A percentile compares a stretch with the other conserved stretches of the same genome.
These are phyloP conservation scores for Arge pagana DNA, from an alignment of 2,888 invertebrate species.

Conservation along the genomic window DNA sequence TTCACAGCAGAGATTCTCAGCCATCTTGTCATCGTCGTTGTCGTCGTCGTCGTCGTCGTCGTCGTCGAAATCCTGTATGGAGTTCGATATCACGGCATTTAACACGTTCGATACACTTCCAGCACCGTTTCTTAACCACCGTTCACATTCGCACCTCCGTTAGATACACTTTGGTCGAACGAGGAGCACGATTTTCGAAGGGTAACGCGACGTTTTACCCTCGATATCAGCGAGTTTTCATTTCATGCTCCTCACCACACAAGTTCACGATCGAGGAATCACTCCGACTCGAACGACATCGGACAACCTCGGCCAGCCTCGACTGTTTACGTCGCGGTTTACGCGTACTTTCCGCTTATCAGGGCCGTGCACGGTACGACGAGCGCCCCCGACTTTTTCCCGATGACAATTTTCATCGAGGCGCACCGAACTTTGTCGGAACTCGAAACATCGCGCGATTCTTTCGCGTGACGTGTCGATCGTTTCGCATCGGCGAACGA, in stretches of 20 bases:
- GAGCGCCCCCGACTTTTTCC: too few species aligned
- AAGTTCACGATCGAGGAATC: conserved; percentile 37
- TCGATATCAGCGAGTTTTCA: conserved; percentile 34
- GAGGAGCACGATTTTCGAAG: too few species aligned
- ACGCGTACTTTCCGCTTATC: conserved; percentile 33
- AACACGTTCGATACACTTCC: conserved; percentile 23
- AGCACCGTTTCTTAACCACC: too few species aligned
- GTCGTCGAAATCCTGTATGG: conserved; percentile 6
- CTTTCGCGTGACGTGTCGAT: too few species aligned
- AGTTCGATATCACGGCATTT: too few species aligned
- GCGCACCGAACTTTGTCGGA: not conserved
- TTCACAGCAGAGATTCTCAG: conserved; percentile 18
- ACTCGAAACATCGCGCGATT: too few species aligned
- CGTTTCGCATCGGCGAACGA: too few species aligned
- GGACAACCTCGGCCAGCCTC: conserved; percentile 30
- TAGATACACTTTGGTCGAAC: too few species aligned
- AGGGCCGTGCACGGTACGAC: too few species aligned
- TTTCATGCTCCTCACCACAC: conserved; percentile 29
- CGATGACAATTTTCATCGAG: too few species aligned
- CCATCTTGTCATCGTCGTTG: conserved; percentile 12
- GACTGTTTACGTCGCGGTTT: conserved; percentile 30
- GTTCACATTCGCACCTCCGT: too few species aligned
- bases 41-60: conserved; percentile 1
- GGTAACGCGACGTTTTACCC: conserved; percentile 35
- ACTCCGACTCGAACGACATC: conserved; percentile 37